Evolutionary conservation across 2,888 invertebrate species (phyloP), one percentile per base, ranked within the genome.

Genomic region (Orthonychiurus folsomi): DNA sequence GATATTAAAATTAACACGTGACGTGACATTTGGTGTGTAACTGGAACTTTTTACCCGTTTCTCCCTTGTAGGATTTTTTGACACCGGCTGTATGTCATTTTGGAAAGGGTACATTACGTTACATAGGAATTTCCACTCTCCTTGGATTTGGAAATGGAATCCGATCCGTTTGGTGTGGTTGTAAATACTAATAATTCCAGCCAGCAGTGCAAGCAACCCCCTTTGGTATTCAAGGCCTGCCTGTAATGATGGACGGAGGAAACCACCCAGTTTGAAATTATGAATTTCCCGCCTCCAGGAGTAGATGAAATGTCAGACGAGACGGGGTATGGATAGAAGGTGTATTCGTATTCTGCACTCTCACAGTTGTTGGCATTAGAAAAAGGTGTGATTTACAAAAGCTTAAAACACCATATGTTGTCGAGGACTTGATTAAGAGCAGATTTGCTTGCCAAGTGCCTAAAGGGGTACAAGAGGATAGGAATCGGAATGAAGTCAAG

Each of bases 1-100:
- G 37, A 37, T 37, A 37, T 37, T 37, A 37, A 37, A 37, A 37
- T 37, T 37, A 37, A 37, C 37, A 37, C 37, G 37, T 37, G 37
- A 37, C 37, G 15, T 37, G 37, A 37, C 37, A 37, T 37, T 37
- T 37, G 37, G 5, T 9, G 5, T 37, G 37, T 37, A n/a, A n/a
- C n/a, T n/a, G n/a, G n/a, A n/a, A n/a, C n/a, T n/a, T n/a, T n/a
- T n/a, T n/a, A n/a, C n/a, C n/a, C n/a, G n/a, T n/a, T n/a, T n/a
- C n/a, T n/a, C n/a, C n/a, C n/a, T n/a, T n/a, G n/a, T n/a, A n/a
- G n/a, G n/a, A n/a, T n/a, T n/a, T n/a, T n/a, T n/a, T n/a, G n/a
- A n/a, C n/a, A n/a, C n/a, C n/a, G n/a, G n/a, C n/a, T n/a, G n/a
- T n/a, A n/a, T n/a, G n/a, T n/a, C n/a, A n/a, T n/a, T n/a, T n/a